Base-by-base conservation (phyloP, 2,113 vertebrate species). In the Ptychochromis oligacanthus region DNA sequence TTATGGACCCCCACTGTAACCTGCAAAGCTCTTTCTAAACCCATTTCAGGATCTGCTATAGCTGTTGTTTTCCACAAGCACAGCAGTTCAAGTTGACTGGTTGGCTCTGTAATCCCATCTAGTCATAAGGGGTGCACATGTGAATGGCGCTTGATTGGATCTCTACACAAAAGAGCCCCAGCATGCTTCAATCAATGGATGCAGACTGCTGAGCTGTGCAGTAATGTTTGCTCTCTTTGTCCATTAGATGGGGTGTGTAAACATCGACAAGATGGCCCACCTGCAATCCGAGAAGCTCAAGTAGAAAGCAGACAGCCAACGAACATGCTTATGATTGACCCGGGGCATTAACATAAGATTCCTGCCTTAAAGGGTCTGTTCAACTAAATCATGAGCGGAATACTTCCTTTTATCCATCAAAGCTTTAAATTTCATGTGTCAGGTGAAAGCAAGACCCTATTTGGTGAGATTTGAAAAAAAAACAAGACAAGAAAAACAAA, bases 141-240 rank as follows among this genome's bases (percentile, higher is more conserved):
- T 81, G 88, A 89, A 83, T 49, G 77, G 62, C 56, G 75, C 81
- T 85, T 80, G 43, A 91, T 88, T 87, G 84, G 87, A 80, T 90
- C 91, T 89, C 31, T 67, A 81, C 85, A 91, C 87, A 92, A 91
- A 91, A 87, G 82, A 81, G 76, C 40, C 79, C 75, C 86, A 82
- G 86, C 89, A 82, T 86, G 77, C 79, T 60, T 79, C 85, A 81
- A 79, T 90, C 89, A 87, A 90, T 91, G 83, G 75, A 60, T 26
- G 78, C 82, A 82, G 72, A 91, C 88, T 90, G 90, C 91, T 93
- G 90, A 91, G 81, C 67, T 81, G 83, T 84, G 90, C 87, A 86
- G 82, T 79, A 79, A 89, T 82, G 82, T 77, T 52, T 28, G 34
- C 77, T 24, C 62, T 76, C 46, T 65, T 70, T 38, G 18, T 36